A percentile compares a stretch with the other conserved stretches of the same genome.
Conservation (phyloP, 2,113 vertebrate genomes). For the Phylloscopus trochiloides region DNA sequence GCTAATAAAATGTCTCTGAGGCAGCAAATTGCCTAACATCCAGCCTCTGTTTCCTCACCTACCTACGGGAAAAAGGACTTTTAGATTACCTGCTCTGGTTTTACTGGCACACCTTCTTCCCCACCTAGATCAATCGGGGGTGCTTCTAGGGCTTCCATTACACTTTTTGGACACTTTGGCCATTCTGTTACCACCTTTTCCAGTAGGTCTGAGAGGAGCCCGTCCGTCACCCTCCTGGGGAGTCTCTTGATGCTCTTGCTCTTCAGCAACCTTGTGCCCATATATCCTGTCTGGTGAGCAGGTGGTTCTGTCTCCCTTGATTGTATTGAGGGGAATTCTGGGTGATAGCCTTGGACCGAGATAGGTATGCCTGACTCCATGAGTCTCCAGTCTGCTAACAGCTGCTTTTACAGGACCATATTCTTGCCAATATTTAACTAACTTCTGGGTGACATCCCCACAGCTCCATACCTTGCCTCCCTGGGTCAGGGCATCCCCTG, state of each 20-base stretch:
- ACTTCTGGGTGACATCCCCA: neutral
- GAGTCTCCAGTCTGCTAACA: neutral
- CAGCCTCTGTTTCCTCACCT: too few species aligned
- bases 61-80: neutral
- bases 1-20: neutral
- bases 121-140: neutral
- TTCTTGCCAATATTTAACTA: neutral
- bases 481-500: neutral
- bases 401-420: neutral
- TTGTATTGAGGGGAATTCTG: neutral
- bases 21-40: neutral
- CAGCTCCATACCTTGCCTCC: neutral
- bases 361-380: neutral
- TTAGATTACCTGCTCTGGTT: neutral
- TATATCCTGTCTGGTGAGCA: neutral
- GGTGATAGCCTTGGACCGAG: neutral
- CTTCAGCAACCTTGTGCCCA: neutral
- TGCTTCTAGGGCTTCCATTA: neutral
- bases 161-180: neutral
- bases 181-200: neutral
- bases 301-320: accelerated
- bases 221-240: too few species aligned
- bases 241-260: too few species aligned
- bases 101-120: neutral
- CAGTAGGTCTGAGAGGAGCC: neutral